Conservation (phyloP, 2,888 invertebrate species). For the Slavum lentiscoides region DNA sequence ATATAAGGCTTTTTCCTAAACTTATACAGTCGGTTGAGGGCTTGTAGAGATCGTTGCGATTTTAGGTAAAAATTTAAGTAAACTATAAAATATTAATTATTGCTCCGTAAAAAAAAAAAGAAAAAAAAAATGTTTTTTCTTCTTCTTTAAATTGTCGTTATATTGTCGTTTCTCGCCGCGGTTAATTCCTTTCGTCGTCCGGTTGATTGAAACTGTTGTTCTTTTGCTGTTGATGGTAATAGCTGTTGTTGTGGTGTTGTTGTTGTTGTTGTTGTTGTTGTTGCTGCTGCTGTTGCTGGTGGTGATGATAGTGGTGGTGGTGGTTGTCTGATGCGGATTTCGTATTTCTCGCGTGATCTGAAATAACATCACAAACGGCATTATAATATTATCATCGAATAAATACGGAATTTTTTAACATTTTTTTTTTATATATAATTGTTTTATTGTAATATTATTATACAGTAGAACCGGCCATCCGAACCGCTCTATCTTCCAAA, state of each 20-base stretch:
- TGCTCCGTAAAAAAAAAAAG: too few species aligned
- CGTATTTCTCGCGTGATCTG: conserved; percentile 15
- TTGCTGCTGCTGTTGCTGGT: neutral
- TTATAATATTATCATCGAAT: too few species aligned
- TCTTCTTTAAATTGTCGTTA: neutral
- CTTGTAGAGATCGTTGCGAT: conserved; percentile 36
- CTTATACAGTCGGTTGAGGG: neutral
- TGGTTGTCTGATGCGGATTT: conserved; percentile 2
- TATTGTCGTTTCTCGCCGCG: neutral
- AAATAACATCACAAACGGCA: neutral
- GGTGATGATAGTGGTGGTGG: neutral
- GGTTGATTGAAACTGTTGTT: conserved; percentile 19
- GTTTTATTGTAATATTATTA: too few species aligned
- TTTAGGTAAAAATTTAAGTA: conserved; percentile 4
- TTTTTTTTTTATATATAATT: too few species aligned
- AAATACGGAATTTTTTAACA: too few species aligned
- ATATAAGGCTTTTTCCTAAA: neutral
- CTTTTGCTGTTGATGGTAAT: conserved; percentile 6
- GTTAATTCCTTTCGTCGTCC: conserved; percentile 32
- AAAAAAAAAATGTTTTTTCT: neutral
- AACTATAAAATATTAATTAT: conserved; percentile 14
- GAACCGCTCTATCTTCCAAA: too few species aligned
- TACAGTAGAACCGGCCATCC: too few species aligned
- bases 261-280: neutral
- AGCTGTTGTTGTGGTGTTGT: neutral